Evolutionary conservation across 2,113 vertebrate genomes (phyloP).

Genomic region (Rhinopithecus roxellana): DNA sequence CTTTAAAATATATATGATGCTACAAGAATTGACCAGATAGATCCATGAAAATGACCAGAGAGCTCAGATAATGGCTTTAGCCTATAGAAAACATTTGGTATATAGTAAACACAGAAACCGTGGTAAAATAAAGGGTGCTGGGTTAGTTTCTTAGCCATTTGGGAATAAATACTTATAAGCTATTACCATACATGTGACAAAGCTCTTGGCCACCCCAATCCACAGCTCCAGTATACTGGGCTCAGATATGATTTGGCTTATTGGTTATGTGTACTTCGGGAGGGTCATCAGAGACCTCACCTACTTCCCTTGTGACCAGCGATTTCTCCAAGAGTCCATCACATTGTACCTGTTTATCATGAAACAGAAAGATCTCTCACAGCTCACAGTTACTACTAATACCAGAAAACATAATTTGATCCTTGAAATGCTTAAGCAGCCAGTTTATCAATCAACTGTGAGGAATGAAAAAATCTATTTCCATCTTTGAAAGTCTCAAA

Average conservation of each 20-base stretch:
- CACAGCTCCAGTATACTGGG: background rate
- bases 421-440: background rate
- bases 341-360: background rate
- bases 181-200: background rate
- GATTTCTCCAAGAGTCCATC: background rate
- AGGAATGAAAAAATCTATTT: background rate
- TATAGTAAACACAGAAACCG: background rate
- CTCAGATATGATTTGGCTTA: background rate
- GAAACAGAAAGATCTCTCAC: background rate
- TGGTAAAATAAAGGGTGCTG: background rate
- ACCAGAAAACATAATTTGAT: background rate
- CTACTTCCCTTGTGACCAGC: background rate
- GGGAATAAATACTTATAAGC: background rate
- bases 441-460: background rate
- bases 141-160: background rate
- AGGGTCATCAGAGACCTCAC: background rate
- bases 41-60: background rate
- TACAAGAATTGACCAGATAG: background rate
- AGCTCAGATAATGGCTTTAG: background rate
- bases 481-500: background rate
- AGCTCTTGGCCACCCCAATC: background rate
- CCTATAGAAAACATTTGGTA: background rate
- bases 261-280: background rate
- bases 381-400: background rate
- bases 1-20: background rate